A percentile compares a stretch with the other conserved stretches of the same genome.
Conservation (phyloP, 2,113 vertebrate genomes). For the Xyrauchen texanus region DNA sequence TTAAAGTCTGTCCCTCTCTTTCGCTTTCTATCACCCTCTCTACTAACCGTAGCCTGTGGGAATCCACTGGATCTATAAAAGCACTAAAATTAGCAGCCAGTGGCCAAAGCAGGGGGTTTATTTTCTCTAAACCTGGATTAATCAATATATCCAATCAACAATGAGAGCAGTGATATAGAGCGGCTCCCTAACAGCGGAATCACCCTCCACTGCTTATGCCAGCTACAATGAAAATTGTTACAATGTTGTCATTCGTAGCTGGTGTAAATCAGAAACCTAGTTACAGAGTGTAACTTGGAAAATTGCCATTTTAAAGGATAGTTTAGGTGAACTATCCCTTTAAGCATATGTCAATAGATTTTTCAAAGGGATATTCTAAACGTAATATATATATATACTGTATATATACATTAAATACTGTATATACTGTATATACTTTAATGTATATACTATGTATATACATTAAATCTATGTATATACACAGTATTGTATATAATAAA, state of each 20-base stretch:
- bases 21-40: background rate
- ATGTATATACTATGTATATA: too few species aligned
- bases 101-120: slow-evolving; percentile 33
- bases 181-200: slow-evolving; percentile 5
- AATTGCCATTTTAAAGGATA: background rate
- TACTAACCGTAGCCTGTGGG: slow-evolving; percentile 41
- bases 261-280: slow-evolving; percentile 25
- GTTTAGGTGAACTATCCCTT: too few species aligned
- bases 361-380: too few species aligned
- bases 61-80: slow-evolving; percentile 37
- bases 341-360: too few species aligned
- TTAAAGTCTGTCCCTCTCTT: slow-evolving; percentile 9
- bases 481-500: too few species aligned
- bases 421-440: too few species aligned
- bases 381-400: too few species aligned
- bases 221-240: background rate
- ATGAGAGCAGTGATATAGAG: slow-evolving; percentile 32
- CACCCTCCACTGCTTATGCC: background rate
- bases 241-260: background rate
- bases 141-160: slow-evolving; percentile 45
- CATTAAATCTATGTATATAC: too few species aligned
- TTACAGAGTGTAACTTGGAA: background rate
- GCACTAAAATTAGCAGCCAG: slow-evolving; percentile 38
- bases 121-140: slow-evolving; percentile 41
- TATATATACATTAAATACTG: too few species aligned